phyloP scores from a whole-genome alignment of 2,888 invertebrate genomes.

The Agrotis puta region DNA sequence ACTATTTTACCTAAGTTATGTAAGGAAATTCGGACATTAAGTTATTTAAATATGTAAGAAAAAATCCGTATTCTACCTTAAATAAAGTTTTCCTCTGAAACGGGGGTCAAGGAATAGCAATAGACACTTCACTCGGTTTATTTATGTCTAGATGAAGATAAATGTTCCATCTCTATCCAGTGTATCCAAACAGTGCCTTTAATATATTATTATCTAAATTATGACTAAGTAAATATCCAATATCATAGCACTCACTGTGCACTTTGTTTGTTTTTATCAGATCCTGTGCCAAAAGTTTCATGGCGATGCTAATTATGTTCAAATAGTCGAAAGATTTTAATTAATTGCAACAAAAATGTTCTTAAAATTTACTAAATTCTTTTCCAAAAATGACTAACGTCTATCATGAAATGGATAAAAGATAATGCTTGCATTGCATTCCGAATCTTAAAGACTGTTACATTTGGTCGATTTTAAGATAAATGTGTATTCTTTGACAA shows the following conservation, averaged over 20 bases:
- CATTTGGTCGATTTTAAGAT: conserved; percentile 40
- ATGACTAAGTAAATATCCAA: conserved; percentile 37
- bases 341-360: conserved; percentile 27
- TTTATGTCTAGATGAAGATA: neutral
- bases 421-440: conserved; percentile 6
- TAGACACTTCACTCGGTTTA: neutral
- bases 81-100: neutral
- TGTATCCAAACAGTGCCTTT: conserved; percentile 50
- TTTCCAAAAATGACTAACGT: neutral
- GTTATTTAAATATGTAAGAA: no score
- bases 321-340: conserved; percentile 11
- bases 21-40: no score
- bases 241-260: conserved; percentile 44
- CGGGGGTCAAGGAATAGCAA: neutral
- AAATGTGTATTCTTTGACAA: conserved; percentile 5
- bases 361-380: conserved; percentile 44
- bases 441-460: neutral
- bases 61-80: neutral
- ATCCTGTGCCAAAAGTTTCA: conserved; percentile 72
- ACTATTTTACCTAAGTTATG: no score
- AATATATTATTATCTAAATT: conserved; percentile 40
- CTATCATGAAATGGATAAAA: conserved; percentile 1
- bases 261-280: conserved; percentile 52
- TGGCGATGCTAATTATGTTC: conserved; percentile 62
- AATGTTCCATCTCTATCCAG: conserved; percentile 4